Percentiles rank a stretch among this genome's conserved stretches.
Conservation (phyloP, 1,140 invertebrate species). For the Drosophila saltans region DNA sequence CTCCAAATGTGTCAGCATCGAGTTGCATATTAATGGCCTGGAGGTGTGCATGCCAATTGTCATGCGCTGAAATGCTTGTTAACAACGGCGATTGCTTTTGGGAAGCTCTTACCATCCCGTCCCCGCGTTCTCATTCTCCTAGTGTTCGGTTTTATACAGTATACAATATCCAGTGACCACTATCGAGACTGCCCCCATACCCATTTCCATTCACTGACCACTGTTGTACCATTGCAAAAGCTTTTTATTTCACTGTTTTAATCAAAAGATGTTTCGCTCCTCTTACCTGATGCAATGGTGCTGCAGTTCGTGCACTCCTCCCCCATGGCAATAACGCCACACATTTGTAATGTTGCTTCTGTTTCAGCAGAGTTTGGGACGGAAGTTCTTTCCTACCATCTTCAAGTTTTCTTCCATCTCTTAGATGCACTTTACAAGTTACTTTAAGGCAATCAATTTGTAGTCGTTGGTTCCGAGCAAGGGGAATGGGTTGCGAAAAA, state of each 20-base stretch:
- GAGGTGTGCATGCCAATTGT: slow-evolving; percentile 81
- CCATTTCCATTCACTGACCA: neutral
- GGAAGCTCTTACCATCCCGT: neutral
- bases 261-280: slow-evolving; percentile 58
- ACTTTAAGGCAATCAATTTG: slow-evolving; percentile 82
- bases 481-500: slow-evolving; percentile 58
- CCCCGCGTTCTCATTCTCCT: neutral
- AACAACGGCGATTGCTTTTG: slow-evolving; percentile 79
- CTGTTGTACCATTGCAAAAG: slow-evolving; percentile 37
- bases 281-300: slow-evolving; percentile 24
- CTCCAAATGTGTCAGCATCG: slow-evolving; percentile 64
- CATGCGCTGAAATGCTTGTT: slow-evolving; percentile 82
- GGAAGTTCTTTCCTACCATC: slow-evolving; percentile 36
- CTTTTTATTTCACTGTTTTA: slow-evolving; percentile 50
- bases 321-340: slow-evolving; percentile 80
- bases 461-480: slow-evolving; percentile 32
- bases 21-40: slow-evolving; percentile 73
- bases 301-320: slow-evolving; percentile 60
- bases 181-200: slow-evolving; percentile 7
- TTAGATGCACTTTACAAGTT: slow-evolving; percentile 79
- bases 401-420: slow-evolving; percentile 27
- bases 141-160: neutral
- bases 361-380: slow-evolving; percentile 53
- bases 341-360: slow-evolving; percentile 82
- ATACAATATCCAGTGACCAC: neutral